phyloP scores from a whole-genome alignment of 1,140 invertebrate species.

The Meloidogyne floridensis region DNA sequence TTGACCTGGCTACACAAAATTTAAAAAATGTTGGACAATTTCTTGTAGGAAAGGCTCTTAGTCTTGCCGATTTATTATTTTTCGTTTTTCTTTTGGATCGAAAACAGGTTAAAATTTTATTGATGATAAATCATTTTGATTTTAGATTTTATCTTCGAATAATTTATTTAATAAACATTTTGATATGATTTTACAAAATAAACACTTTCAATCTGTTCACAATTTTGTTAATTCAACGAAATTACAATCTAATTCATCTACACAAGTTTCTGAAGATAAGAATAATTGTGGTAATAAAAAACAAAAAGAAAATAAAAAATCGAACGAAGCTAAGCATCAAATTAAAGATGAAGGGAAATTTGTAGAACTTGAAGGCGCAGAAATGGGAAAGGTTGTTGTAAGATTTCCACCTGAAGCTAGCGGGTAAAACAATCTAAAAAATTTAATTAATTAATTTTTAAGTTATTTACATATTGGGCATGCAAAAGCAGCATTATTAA shows the following conservation, averaged over 20 bases:
- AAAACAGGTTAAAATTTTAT: background rate
- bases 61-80: background rate
- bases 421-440: slow-evolving; percentile 71
- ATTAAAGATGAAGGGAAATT: slow-evolving; percentile 84
- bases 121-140: no score
- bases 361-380: slow-evolving; percentile 89
- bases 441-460: slow-evolving; percentile 43
- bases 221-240: background rate
- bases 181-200: background rate
- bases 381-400: slow-evolving; percentile 89
- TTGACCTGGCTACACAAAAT: background rate
- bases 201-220: background rate
- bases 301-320: background rate
- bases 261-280: background rate
- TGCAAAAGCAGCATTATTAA: slow-evolving; percentile 95
- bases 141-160: background rate
- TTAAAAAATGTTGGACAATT: background rate
- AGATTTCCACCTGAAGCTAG: slow-evolving; percentile 98
- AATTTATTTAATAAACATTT: background rate
- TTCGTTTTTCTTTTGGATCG: background rate
- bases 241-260: background rate
- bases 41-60: background rate
- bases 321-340: slow-evolving; percentile 15
- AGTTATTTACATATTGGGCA: slow-evolving; percentile 96
- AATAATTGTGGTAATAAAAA: background rate